Base-by-base conservation (phyloP, 2,797 vertebrate species). In the Pipistrellus pipistrellus region DNA sequence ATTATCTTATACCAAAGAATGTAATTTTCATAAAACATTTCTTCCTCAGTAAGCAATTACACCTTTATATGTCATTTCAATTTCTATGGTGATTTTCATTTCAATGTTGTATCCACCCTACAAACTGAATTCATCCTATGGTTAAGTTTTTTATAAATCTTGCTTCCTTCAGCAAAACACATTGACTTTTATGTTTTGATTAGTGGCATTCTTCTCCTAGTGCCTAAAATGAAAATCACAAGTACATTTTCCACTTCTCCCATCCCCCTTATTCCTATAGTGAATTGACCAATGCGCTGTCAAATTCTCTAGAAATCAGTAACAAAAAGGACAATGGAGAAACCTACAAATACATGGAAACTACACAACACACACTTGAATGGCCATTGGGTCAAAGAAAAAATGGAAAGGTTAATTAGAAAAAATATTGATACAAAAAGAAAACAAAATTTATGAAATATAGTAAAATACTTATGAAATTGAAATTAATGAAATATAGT, bases 21-120 rank as follows among this genome's bases (percentile, higher is more conserved):
- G 14, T 48, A 25, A 48, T 35, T 83, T 97, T 80, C 38, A 69
- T 51, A 92, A 92, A 82, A 17, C 32, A 76, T 21, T 73, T 78
- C 15, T 48, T 90, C 38, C 25, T 73, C 30, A 35, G 51, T 32
- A 35, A 55, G 30, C 6, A 92, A 38, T 77, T 57, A 68, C 14
- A 69, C 25, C 44, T 75, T 18, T 66, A 44, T 59, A 11, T 27
- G 30, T 51, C 12, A 23, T 48, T 21, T 78, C 20, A n/a, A 85
- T 41, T 53, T 18, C n/a, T 35, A 12, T 27, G 48, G 20, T 75
- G 21, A 71, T 59, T 41, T 64, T 14, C 6, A 41, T 64, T n/a
- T 90, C 23, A 76, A 15, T 55, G 1, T 15, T 72, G 4, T 10
- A 62, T 57, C 5, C 9, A 38, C 55, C 25, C 48, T 73, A 30